Evolutionary conservation across 92 coral and sea anemone species (phyloP).

Genomic region (Zoanthus solanderi): DNA sequence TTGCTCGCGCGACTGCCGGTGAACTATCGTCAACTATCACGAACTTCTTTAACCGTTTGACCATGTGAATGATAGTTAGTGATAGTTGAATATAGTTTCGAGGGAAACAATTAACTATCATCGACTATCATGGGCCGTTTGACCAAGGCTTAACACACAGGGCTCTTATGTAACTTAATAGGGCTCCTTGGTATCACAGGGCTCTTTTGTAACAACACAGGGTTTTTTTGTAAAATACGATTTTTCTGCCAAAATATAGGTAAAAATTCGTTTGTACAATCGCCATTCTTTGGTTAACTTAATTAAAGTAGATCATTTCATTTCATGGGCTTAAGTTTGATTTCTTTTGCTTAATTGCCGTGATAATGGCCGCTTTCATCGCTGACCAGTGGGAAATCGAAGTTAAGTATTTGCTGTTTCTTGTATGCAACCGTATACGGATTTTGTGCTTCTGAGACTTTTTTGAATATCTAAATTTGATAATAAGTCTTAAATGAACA

Average conservation of each 20-base stretch:
- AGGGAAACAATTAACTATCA: no score
- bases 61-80: no score
- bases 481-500: background rate
- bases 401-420: background rate
- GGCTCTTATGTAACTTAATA: background rate
- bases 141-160: no score
- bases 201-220: background rate
- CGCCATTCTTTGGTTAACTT: background rate
- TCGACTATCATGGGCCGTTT: no score
- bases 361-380: background rate
- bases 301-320: background rate
- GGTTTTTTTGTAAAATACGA: background rate
- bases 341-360: background rate
- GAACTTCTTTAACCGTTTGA: no score
- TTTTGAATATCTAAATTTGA: background rate
- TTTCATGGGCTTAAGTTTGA: background rate
- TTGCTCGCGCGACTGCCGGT: no score
- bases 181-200: background rate
- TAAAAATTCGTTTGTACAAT: background rate
- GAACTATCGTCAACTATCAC: no score
- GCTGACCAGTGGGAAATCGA: background rate
- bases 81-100: no score
- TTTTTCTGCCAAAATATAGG: background rate
- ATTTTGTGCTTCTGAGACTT: background rate
- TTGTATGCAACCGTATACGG: background rate